These are phyloP conservation scores for Andrena haemorrhoa DNA, from an alignment of 2,888 invertebrate species.

Conservation along the genomic window DNA sequence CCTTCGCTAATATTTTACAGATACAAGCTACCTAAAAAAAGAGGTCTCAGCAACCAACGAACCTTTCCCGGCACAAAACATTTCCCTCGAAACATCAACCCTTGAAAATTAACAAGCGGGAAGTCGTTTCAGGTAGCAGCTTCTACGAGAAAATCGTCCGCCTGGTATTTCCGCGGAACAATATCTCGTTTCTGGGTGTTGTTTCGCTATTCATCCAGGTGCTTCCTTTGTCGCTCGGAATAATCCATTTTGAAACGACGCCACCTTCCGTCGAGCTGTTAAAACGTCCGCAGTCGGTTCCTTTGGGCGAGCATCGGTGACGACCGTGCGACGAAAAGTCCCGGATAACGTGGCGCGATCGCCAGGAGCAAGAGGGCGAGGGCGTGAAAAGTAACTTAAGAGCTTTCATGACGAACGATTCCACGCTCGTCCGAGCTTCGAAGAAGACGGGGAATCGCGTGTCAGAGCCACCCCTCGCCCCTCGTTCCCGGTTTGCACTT, in stretches of 20 bases:
- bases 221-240: conserved; percentile 20
- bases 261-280: conserved; percentile 49
- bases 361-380: neutral
- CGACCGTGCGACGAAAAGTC: neutral
- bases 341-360: neutral
- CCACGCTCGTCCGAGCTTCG: conserved; percentile 86
- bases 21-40: no score
- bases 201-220: conserved; percentile 10
- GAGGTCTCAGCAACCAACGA: no score
- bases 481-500: conserved; percentile 57
- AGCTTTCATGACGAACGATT: conserved; percentile 88
- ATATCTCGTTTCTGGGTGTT: conserved; percentile 13
- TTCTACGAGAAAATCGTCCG: neutral
- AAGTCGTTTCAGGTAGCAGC: neutral
- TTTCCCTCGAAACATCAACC: no score
- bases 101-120: neutral
- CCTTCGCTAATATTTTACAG: no score
- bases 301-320: neutral
- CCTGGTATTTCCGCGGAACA: conserved; percentile 21
- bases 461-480: conserved; percentile 50
- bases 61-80: no score
- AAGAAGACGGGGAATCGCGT: conserved; percentile 74
- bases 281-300: conserved; percentile 26
- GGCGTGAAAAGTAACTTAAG: conserved; percentile 74
- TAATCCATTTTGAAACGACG: conserved; percentile 27